Conservation (phyloP, 2,888 invertebrate species). For the Isoperla grammatica region DNA sequence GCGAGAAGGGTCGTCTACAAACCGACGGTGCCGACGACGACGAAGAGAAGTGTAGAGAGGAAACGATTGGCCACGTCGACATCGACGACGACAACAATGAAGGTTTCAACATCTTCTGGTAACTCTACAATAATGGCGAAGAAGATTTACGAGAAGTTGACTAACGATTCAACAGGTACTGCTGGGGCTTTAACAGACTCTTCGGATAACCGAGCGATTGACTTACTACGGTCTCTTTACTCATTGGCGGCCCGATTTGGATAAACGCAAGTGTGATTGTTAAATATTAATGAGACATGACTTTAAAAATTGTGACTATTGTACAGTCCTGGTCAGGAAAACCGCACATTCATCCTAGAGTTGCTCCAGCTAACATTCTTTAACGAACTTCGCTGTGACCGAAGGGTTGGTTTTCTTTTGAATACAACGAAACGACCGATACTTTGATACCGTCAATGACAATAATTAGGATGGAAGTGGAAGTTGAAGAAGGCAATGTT, state of each 20-base stretch:
- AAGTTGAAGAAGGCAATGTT: neutral
- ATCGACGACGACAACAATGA: constrained; percentile 32
- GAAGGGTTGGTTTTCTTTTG: no score
- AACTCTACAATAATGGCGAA: neutral
- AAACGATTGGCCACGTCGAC: constrained; percentile 44
- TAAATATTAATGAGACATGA: neutral
- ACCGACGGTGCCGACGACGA: constrained; percentile 8
- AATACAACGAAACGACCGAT: no score
- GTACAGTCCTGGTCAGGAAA: constrained; percentile 24
- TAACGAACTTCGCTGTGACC: no score
- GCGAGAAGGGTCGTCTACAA: constrained; percentile 10
- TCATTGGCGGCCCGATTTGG: constrained; percentile 80
- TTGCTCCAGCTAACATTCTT: no score
- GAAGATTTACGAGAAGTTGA: neutral
- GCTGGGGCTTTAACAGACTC: constrained; percentile 35
- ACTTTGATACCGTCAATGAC: no score
- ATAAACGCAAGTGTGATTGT: constrained; percentile 4
- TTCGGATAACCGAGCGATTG: constrained; percentile 73
- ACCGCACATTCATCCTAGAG: neutral
- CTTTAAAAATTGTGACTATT: constrained; percentile 3
- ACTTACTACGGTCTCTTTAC: constrained; percentile 76
- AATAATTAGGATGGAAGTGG: no score
- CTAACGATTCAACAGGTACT: constrained; percentile 40
- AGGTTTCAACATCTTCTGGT: neutral
- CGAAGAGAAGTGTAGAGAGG: constrained; percentile 36